Base-by-base conservation (phyloP, 2,888 invertebrate genomes). In the Cantharis rustica region DNA sequence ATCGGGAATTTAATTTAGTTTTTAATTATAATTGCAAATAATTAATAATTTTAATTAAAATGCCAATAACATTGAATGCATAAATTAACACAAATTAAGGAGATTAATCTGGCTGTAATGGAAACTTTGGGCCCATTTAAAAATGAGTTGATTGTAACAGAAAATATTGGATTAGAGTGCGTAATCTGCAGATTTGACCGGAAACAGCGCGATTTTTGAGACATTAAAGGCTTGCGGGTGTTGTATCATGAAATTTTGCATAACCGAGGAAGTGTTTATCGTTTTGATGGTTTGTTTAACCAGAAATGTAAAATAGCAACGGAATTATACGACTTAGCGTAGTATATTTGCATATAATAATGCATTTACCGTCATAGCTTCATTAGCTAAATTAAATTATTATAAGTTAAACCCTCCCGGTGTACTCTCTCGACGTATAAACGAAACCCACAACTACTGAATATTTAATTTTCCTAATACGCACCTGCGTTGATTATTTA, bases 321-420 rank as follows among this genome's bases (percentile, higher is more conserved):
- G 79, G 80, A 82, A 82, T 82, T 81, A 85, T 85, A 84, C 82
- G 83, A 84, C 84, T 84, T 82, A 84, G 84, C 81, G 82, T 85
- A 84, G 83, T 83, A 82, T 85, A 86, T 86, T 86, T 86, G 85
- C 86, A 86, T 86, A 85, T 86, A 86, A 86, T 86, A 86, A 86
- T 84, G 86, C 84, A 85, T 86, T 86, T 86, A 86, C 85, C 84
- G 84, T 84, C 83, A 83, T 81, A 84, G 84, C 84, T 87, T 87
- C 86, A 86, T 86, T 86, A 86, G 82, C 84, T 82, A 85, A 86
- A 86, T 86, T 86, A 86, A 86, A 86, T 86, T 86, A 86, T 84
- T 83, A 83, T 82, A 72, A 79, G 81, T 78, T 76, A 66, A 17
- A 84, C 84, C 82, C 83, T 47, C 81, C 83, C 75, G 70, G 83